Evolutionary conservation across 2,888 invertebrate species (phyloP).

Genomic region (Polydrusus pterygomalis): DNA sequence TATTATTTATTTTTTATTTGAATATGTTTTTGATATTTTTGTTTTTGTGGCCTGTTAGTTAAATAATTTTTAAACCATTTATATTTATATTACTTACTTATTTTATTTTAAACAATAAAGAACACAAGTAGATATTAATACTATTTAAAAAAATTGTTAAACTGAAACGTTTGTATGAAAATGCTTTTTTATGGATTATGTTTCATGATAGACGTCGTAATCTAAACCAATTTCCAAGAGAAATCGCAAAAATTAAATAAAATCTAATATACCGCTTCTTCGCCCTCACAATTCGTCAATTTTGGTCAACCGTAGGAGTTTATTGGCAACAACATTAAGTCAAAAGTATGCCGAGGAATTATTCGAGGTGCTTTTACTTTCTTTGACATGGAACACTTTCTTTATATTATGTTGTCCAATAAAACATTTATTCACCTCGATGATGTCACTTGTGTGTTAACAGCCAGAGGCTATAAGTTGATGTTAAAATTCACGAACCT

Average conservation of each 20-base stretch:
- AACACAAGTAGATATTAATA: background rate
- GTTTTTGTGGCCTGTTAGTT: too few relatives aligned
- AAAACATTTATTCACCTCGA: conserved; percentile 29
- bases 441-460: conserved; percentile 37
- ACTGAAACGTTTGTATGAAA: too few relatives aligned
- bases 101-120: too few relatives aligned
- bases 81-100: too few relatives aligned
- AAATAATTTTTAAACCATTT: too few relatives aligned
- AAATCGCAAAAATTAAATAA: conserved; percentile 22
- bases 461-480: conserved; percentile 6
- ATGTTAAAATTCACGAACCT: conserved; percentile 4
- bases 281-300: conserved; percentile 29
- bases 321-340: conserved; percentile 4
- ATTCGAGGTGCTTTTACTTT: conserved; percentile 44
- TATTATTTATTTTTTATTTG: too few relatives aligned
- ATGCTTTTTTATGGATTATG: background rate
- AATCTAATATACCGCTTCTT: background rate
- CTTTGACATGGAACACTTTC: conserved; percentile 45
- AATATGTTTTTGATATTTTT: too few relatives aligned
- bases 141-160: background rate
- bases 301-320: conserved; percentile 30
- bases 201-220: background rate
- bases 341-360: conserved; percentile 33
- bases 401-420: conserved; percentile 22
- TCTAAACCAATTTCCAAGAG: background rate